Percentiles rank a stretch among this genome's conserved stretches.
Conservation (phyloP, 2,888 invertebrate genomes). For the Agriopis leucophaearia region DNA sequence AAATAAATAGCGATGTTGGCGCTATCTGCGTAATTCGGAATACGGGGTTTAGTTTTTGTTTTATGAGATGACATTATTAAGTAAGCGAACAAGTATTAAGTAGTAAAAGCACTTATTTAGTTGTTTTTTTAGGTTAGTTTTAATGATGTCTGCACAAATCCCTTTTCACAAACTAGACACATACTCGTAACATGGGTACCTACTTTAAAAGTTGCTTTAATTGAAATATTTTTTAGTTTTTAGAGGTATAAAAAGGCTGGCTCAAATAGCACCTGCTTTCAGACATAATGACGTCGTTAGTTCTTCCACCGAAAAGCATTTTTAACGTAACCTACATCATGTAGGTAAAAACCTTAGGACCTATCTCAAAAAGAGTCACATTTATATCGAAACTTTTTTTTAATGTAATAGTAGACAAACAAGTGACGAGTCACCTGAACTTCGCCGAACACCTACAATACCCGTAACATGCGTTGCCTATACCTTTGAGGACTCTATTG, state of each 20-base stretch:
- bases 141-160: neutral
- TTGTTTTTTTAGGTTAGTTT: neutral
- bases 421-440: too few relatives aligned
- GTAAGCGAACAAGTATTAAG: too few relatives aligned
- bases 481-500: too few relatives aligned
- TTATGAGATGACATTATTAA: too few relatives aligned
- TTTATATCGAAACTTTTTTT: neutral
- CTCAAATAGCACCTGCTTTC: constrained; percentile 22
- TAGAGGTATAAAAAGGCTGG: constrained; percentile 18
- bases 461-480: too few relatives aligned
- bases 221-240: constrained; percentile 8
- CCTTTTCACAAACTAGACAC: neutral
- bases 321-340: constrained; percentile 20
- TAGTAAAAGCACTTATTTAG: too few relatives aligned
- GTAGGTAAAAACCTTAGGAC: neutral
- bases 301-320: constrained; percentile 10
- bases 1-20: too few relatives aligned
- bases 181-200: neutral
- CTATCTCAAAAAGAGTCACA: constrained; percentile 1
- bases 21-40: too few relatives aligned
- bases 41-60: too few relatives aligned
- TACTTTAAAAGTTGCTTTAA: neutral
- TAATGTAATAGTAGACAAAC: too few relatives aligned
- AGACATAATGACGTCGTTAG: constrained; percentile 32
- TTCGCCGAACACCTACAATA: too few relatives aligned